Evolutionary conservation across 1,140 invertebrate genomes (phyloP).

Genomic region (Eupeodes corollae): DNA sequence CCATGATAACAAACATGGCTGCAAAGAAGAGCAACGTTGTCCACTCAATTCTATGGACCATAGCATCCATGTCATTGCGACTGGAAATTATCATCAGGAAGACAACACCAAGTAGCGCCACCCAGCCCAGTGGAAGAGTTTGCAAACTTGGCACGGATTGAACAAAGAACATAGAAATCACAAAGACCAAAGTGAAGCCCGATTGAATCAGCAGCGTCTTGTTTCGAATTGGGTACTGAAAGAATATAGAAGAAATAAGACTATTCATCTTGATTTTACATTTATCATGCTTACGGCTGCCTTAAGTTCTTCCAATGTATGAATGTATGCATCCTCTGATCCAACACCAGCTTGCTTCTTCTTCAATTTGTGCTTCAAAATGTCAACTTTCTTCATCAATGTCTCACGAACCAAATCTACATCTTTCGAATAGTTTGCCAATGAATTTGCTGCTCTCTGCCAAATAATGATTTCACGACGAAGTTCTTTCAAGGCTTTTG

Average conservation of each 20-base stretch:
- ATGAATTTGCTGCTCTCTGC: constrained; percentile 55
- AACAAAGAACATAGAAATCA: constrained; percentile 59
- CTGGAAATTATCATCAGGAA: constrained; percentile 51
- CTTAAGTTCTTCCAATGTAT: constrained; percentile 53
- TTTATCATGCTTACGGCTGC: constrained; percentile 25
- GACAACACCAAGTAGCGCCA: constrained; percentile 58
- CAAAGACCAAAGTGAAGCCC: constrained; percentile 46
- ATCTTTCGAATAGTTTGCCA: constrained; percentile 62
- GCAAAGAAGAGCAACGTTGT: constrained; percentile 69
- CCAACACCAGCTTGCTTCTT: constrained; percentile 43
- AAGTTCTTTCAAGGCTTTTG: constrained; percentile 55
- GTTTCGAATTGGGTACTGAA: constrained; percentile 59
- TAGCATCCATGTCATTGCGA: constrained; percentile 54
- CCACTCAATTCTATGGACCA: constrained; percentile 68
- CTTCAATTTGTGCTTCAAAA: constrained; percentile 47
- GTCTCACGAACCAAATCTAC: constrained; percentile 57
- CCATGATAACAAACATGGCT: constrained; percentile 71
- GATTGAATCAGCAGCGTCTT: constrained; percentile 52
- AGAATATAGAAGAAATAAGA: background rate
- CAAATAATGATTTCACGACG: constrained; percentile 64
- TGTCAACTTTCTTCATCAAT: constrained; percentile 49
- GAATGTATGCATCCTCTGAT: constrained; percentile 47
- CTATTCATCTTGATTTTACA: too few relatives aligned
- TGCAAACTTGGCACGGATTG: constrained; percentile 52
- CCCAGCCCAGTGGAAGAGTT: constrained; percentile 59